Evolutionary conservation across 2,888 invertebrate species (phyloP).

Genomic region (Lamellibrachia satsuma): DNA sequence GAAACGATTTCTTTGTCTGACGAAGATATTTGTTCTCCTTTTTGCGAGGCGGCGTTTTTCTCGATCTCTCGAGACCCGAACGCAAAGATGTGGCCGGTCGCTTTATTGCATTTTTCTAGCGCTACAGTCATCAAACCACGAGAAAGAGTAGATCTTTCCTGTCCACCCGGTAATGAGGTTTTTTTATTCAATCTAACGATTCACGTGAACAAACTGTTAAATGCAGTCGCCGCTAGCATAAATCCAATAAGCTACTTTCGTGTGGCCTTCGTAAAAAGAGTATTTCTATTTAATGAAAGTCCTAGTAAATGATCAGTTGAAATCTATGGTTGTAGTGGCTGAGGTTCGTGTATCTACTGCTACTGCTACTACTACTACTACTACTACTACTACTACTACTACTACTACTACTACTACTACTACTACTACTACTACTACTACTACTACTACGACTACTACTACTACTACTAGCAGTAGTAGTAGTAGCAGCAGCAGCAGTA

Average conservation of each 20-base stretch:
- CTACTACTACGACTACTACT: neutral
- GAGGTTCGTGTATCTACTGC: neutral
- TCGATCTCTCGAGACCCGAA: neutral
- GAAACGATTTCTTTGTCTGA: conserved; percentile 1
- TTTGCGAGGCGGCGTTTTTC: neutral
- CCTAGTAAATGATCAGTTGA: neutral
- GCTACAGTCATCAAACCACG: neutral
- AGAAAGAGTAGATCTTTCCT: neutral
- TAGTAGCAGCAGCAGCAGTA: too few species aligned
- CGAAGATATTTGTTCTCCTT: neutral
- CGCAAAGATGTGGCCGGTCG: neutral
- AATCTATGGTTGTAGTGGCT: neutral
- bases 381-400: conserved; percentile 29
- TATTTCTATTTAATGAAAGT: neutral
- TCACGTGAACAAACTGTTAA: neutral
- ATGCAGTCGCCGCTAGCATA: neutral
- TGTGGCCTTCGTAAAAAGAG: neutral
- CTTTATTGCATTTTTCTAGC: neutral
- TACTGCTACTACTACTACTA: neutral
- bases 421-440: conserved; percentile 27
- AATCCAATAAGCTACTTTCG: neutral
- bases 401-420: conserved; percentile 29
- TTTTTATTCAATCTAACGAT: neutral
- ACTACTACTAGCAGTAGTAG: too few species aligned
- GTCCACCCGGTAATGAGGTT: neutral